Conservation (phyloP, 2,888 invertebrate species). For the Drosophila percnosoma region DNA sequence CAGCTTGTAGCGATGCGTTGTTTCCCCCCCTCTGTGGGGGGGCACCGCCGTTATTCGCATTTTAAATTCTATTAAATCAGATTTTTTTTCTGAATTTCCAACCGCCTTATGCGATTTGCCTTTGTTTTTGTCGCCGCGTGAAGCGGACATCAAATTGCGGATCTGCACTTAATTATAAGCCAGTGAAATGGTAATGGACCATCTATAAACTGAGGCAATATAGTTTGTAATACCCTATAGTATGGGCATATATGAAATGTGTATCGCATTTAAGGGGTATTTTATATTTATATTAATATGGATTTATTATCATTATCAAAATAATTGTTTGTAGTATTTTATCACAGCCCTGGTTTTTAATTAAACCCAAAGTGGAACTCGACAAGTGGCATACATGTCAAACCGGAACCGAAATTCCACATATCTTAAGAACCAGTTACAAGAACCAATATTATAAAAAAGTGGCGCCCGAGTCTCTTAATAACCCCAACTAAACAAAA, state of each 20-base stretch:
- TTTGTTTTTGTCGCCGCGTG: conserved; percentile 55
- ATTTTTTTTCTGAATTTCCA: conserved; percentile 58
- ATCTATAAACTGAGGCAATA: conserved; percentile 1
- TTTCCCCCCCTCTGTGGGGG: conserved; percentile 39
- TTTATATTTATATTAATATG: neutral
- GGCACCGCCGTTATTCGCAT: conserved; percentile 59
- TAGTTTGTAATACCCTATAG: conserved; percentile 13
- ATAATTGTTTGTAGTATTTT: neutral
- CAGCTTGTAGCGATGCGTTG: conserved; percentile 13
- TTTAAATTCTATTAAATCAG: conserved; percentile 68
- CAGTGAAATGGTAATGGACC: conserved; percentile 19
- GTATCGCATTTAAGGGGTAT: neutral
- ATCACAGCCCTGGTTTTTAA: neutral
- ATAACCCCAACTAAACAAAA: neutral
- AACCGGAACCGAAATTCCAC: neutral
- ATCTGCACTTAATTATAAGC: conserved; percentile 37
- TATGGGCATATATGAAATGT: neutral
- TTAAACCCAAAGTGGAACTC: neutral
- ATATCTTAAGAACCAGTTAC: neutral
- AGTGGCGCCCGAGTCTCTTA: neutral
- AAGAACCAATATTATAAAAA: neutral
- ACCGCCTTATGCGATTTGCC: conserved; percentile 59
- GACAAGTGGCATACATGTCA: neutral
- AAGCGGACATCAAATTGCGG: conserved; percentile 37
- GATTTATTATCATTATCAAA: neutral